These are phyloP conservation scores for Cavia porcellus DNA, from an alignment of 2,113 vertebrate genomes.

Conservation along the genomic window DNA sequence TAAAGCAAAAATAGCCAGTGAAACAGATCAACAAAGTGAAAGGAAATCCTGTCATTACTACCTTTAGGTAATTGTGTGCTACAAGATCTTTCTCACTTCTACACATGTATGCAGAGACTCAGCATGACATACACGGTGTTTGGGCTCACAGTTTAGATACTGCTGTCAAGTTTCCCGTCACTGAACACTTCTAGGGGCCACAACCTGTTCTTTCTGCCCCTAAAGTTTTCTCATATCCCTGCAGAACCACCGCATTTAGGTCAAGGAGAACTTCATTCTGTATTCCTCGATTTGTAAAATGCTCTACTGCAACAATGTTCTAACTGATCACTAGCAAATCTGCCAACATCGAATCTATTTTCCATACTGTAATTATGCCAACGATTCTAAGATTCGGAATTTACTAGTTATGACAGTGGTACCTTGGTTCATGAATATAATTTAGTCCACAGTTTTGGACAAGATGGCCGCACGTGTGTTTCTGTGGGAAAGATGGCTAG, in stretches of 20 bases:
- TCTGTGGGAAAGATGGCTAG: neutral
- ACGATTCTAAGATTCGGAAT: neutral
- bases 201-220: neutral
- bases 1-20: neutral
- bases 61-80: neutral
- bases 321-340: neutral
- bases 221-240: neutral
- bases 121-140: neutral
- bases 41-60: neutral
- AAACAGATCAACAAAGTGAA: neutral
- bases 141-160: neutral
- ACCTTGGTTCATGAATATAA: neutral
- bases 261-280: neutral
- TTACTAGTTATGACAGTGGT: neutral
- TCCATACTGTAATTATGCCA: neutral
- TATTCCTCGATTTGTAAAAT: neutral
- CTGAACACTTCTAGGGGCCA: neutral
- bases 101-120: neutral
- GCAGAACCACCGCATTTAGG: neutral
- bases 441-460: neutral
- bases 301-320: neutral
- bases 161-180: neutral
- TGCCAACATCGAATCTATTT: neutral
- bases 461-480: neutral
- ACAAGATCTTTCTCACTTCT: neutral